Evolutionary conservation across 2,797 vertebrate species (phyloP), one percentile per base, ranked within the genome.

Genomic region (Sparus aurata): DNA sequence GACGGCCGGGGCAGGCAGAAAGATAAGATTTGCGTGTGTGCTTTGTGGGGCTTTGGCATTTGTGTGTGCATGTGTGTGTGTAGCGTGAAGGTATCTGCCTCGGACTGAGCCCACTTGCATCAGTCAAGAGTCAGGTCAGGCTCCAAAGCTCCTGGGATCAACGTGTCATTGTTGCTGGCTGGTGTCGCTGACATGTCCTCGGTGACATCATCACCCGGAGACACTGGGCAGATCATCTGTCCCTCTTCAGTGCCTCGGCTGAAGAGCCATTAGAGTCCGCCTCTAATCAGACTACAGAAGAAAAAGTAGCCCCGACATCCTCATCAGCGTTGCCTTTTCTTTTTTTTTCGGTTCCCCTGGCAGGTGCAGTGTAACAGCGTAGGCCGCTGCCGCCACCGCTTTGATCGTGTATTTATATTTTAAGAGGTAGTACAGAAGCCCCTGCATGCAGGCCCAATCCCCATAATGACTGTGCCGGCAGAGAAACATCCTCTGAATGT

Each of bases 51-150:
- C 25, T 80, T 52, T 62, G 70, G 66, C 54, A 76, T 82, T 47
- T 70, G 67, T 75, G 46, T 60, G 67, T 61, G 38, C 64, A 27
- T 66, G 27, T 49, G 61, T 58, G 82, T 75, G 73, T 74, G 64
- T 34, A 23, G 54, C 41, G 41, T 87, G 45, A 43, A 78, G 68
- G 54, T 93, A 91, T 93, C 87, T 73, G 85, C 83, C 82, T 34
- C 90, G 84, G 89, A 92, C 92, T 82, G 82, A 93, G 88, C 89
- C 92, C 89, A 92, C 92, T 94, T 93, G 83, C 67, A 87, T 70
- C 89, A 90, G 91, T 95, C 93, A 93, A 93, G 91, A 85, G 80
- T 70, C 92, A 77, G 92, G 90, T 94, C 90, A 87, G 82, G 75
- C 85, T 86, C 87, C 77, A 88, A 91, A 93, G 89, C 81, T 75